Conservation (phyloP, 2,113 vertebrate species). For the Hemiscyllium ocellatum region DNA sequence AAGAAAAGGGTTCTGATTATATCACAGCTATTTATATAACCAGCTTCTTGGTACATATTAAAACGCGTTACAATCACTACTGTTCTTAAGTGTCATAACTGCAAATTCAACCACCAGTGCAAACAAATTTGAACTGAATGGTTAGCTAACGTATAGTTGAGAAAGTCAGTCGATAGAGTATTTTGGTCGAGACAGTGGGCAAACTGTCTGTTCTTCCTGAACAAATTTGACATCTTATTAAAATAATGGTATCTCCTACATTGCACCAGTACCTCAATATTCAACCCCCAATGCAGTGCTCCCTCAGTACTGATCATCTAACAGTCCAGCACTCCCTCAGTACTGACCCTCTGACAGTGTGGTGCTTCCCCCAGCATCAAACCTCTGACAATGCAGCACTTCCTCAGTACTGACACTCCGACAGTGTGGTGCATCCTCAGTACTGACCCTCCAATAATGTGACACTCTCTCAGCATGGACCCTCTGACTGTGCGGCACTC, state of each 20-base stretch:
- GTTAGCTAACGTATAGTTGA: background rate
- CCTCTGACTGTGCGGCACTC: too few relatives aligned
- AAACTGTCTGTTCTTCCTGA: background rate
- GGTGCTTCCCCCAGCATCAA: too few relatives aligned
- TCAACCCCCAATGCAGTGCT: too few relatives aligned
- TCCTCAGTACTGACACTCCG: too few relatives aligned
- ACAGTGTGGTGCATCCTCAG: too few relatives aligned
- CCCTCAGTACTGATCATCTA: too few relatives aligned
- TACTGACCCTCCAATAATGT: too few relatives aligned
- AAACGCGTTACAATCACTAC: background rate
- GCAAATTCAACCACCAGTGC: background rate
- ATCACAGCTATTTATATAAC: background rate
- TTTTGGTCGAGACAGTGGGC: background rate
- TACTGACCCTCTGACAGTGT: background rate
- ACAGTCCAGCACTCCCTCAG: background rate
- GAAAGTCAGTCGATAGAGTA: background rate
- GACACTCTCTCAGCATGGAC: too few relatives aligned
- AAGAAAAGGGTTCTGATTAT: background rate
- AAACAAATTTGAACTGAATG: background rate
- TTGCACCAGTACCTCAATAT: background rate
- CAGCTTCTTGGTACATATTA: background rate
- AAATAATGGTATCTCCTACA: background rate
- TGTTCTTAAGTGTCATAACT: background rate
- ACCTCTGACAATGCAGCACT: too few relatives aligned
- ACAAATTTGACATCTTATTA: background rate